Evolutionary conservation across 37 sponge, comb jelly and placozoan genomes (phyloP).

Genomic region (Beroe ovata): DNA sequence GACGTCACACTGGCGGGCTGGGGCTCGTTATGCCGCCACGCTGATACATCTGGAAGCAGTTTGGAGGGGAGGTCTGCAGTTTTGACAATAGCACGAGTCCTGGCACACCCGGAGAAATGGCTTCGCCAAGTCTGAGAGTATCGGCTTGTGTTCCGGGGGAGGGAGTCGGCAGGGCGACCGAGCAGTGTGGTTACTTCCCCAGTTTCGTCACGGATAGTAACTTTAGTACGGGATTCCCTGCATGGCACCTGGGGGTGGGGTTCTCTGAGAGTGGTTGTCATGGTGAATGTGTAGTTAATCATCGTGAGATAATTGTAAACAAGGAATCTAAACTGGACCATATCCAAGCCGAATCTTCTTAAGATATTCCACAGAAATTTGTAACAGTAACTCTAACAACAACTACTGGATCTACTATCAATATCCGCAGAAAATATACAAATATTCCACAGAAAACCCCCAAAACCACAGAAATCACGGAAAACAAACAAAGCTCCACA

Average conservation of each 20-base stretch:
- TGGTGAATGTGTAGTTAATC: no score
- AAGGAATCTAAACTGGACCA: no score
- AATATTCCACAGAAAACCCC: no score
- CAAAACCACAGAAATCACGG: no score
- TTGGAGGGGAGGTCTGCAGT: constrained; percentile 9
- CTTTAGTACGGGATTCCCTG: constrained; percentile 40
- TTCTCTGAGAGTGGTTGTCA: no score
- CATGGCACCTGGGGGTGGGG: constrained; percentile 62
- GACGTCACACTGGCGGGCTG: background rate
- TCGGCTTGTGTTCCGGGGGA: background rate
- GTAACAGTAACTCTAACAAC: no score
- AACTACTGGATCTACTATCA: no score
- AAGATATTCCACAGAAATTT: no score
- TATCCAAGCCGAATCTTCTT: no score
- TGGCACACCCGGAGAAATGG: constrained; percentile 61
- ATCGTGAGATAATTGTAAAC: no score
- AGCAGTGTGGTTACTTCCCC: constrained; percentile 36
- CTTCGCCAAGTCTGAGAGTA: constrained; percentile 33
- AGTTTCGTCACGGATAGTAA: constrained; percentile 50
- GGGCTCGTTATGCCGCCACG: background rate
- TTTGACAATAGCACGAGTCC: constrained; percentile 55
- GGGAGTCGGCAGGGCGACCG: constrained; percentile 44
- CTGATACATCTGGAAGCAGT: constrained; percentile 42
- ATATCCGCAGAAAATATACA: no score
- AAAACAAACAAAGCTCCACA: no score